phyloP scores from a whole-genome alignment of 1,140 invertebrate genomes.

The Dinothrombium tinctorium region DNA sequence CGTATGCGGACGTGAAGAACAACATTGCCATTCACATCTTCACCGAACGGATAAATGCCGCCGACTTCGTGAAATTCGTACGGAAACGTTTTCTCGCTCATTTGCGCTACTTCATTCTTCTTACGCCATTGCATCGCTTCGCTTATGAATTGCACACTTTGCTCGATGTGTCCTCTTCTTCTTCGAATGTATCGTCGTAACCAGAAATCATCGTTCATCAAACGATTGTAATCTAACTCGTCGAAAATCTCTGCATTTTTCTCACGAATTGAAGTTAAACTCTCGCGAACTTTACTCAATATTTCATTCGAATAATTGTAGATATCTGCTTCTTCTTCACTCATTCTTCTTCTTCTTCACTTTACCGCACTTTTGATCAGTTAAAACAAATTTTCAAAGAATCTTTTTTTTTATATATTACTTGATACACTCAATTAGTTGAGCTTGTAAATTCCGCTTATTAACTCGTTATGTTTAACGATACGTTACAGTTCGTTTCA shows the following conservation, averaged over 20 bases:
- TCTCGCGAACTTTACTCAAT: background rate
- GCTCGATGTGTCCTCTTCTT: background rate
- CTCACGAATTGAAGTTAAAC: background rate
- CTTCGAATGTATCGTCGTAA: constrained; percentile 1
- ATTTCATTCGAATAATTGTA: constrained; percentile 1
- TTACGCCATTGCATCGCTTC: background rate
- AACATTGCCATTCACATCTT: constrained; percentile 1
- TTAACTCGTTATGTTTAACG: too few relatives aligned
- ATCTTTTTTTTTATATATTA: too few relatives aligned
- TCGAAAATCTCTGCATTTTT: background rate
- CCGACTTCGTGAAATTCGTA: constrained; percentile 3
- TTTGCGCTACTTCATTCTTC: background rate
- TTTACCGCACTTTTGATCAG: too few relatives aligned
- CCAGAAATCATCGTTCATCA: background rate
- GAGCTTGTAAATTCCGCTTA: too few relatives aligned
- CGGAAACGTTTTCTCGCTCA: background rate
- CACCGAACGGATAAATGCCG: background rate
- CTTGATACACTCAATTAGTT: too few relatives aligned
- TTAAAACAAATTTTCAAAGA: too few relatives aligned
- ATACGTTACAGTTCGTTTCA: too few relatives aligned
- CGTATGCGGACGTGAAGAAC: constrained; percentile 5
- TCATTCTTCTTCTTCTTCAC: too few relatives aligned
- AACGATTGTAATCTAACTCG: background rate
- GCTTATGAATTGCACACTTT: background rate
- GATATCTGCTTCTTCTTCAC: too few relatives aligned